Base-by-base conservation (phyloP, 2,888 invertebrate genomes). In the Sycophila texana region DNA sequence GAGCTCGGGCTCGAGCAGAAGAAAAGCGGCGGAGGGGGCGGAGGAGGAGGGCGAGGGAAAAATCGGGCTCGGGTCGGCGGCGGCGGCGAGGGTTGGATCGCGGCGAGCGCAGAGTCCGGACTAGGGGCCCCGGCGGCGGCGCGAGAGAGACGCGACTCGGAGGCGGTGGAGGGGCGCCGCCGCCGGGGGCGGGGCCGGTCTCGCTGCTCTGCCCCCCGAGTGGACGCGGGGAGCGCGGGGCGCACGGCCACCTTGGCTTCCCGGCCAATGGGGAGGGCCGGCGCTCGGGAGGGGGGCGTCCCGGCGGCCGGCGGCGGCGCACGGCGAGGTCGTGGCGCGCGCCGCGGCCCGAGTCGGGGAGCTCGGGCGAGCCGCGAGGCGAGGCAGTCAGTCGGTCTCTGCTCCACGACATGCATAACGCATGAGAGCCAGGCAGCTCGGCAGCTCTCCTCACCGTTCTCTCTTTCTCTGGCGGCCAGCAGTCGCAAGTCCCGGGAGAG, bases 391-490 rank as follows among this genome's bases (percentile, higher is more conserved):
- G 92, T 92, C 91, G 92, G 92, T 92, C 91, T 92, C 72, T 61
- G 79, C 75, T 71, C 88, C 89, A 90, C 90, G 91, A 91, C 92
- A 92, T 92, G 92, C 92, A 92, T 92, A 92, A 93, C 93, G 92
- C 93, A 93, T 93, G 92, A 93, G 92, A 91, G 90, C 88, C 67
- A 84, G 87, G 87, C 86, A 86, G 86, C 88, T 86, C 86, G 86
- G 86, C 87, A 85, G 85, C 84, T 81, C 81, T 76, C 82, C 83
- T 84, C 84, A 84, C 80, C 80, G 74, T 79, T 83, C 74, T 79
- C 71, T 84, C 82, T 84, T 74, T 83, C 81, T 83, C 83, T 84
- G 79, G 82, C 80, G 82, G 22, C 39, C 39, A 10, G 39, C 39
- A 39, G 39, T 39, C 39, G 39, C 39, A 39, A 39, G 39, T 39